Conservation (phyloP, 2,888 invertebrate genomes). For the Cremastinae sp. region DNA sequence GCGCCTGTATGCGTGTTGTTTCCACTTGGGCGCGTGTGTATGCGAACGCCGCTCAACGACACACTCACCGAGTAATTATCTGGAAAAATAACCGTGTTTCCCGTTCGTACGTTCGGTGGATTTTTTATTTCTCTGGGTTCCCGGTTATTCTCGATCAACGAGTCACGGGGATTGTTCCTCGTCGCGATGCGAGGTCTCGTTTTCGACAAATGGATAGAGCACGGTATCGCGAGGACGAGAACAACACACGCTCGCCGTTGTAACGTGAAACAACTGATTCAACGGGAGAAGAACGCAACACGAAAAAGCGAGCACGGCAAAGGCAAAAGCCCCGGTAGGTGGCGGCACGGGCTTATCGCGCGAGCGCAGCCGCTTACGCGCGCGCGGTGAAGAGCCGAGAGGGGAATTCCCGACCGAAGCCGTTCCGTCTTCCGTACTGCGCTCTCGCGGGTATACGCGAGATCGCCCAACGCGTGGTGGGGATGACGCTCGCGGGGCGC, state of each 20-base stretch:
- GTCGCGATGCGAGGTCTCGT: slow-evolving; percentile 4
- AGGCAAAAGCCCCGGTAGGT: slow-evolving; percentile 68
- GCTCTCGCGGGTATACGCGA: slow-evolving; percentile 61
- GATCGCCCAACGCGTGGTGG: slow-evolving; percentile 7
- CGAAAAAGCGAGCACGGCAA: slow-evolving; percentile 55
- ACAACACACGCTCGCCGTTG: slow-evolving; percentile 72
- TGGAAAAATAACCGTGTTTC: slow-evolving; percentile 1
- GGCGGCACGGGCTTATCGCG: slow-evolving; percentile 69
- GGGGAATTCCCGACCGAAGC: slow-evolving; percentile 41
- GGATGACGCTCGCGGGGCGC: neutral
- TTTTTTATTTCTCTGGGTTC: neutral
- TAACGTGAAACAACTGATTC: slow-evolving; percentile 77
- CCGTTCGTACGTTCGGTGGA: slow-evolving; percentile 20
- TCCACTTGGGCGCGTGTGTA: neutral
- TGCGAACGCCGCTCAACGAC: slow-evolving; percentile 34
- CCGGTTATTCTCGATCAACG: neutral
- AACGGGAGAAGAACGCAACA: slow-evolving; percentile 69
- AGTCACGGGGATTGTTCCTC: neutral
- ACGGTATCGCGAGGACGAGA: slow-evolving; percentile 64
- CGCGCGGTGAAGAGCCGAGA: slow-evolving; percentile 22
- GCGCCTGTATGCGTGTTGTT: neutral
- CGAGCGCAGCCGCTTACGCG: slow-evolving; percentile 68
- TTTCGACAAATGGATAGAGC: slow-evolving; percentile 22
- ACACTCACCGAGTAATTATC: neutral
- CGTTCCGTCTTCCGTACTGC: slow-evolving; percentile 63